These are phyloP conservation scores for Hemibagrus wyckioides DNA, from an alignment of 2,113 vertebrate genomes.

Conservation along the genomic window DNA sequence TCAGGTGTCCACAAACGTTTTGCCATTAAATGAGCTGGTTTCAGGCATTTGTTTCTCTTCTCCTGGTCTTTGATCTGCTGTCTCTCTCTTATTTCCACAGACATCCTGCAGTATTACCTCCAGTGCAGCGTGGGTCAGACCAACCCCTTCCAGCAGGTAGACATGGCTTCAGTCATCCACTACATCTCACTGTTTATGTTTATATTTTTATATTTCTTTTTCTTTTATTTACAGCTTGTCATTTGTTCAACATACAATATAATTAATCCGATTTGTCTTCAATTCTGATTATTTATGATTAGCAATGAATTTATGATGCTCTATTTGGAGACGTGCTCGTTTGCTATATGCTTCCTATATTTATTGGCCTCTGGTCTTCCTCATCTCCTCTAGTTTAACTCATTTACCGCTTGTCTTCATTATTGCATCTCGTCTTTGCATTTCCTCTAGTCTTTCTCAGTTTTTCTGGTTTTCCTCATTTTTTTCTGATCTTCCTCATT, in stretches of 20 bases:
- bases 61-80: background rate
- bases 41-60: background rate
- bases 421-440: too few species aligned
- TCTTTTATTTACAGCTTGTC: background rate
- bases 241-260: background rate
- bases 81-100: slow-evolving; percentile 64
- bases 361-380: too few species aligned
- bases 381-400: too few species aligned
- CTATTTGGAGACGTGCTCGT: background rate
- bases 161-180: background rate
- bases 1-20: background rate
- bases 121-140: slow-evolving; percentile 79
- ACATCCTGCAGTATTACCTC: slow-evolving; percentile 89
- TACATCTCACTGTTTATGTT: background rate
- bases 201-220: background rate
- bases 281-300: background rate
- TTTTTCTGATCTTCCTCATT: too few species aligned
- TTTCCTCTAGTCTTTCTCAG: too few species aligned
- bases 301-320: background rate
- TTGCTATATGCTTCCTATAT: background rate
- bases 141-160: slow-evolving; percentile 98
- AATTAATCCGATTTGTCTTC: background rate
- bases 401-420: too few species aligned
- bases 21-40: background rate
- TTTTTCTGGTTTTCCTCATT: too few species aligned